phyloP scores from a whole-genome alignment of 2,797 vertebrate species.

The Darevskia mixta region DNA sequence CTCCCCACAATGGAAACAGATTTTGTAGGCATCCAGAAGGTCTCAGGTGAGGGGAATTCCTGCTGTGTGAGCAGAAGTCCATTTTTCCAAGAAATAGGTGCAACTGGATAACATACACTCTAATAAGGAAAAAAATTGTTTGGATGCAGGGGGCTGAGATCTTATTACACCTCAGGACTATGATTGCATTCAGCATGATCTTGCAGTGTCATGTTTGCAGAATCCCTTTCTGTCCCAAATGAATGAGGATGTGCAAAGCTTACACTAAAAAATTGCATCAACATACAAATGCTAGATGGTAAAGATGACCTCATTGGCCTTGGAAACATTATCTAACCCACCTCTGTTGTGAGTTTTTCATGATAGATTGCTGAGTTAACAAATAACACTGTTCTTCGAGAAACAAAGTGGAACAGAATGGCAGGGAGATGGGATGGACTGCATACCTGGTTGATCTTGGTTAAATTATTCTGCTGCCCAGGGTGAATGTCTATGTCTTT shows the following conservation, averaged over 20 bases:
- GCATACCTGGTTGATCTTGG: conserved; percentile 55
- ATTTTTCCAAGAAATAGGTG: no score
- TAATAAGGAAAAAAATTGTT: neutral
- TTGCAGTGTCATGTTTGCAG: conserved; percentile 3
- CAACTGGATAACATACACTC: no score
- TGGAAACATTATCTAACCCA: conserved; percentile 7
- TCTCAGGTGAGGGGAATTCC: no score
- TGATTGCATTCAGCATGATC: neutral
- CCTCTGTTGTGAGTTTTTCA: neutral
- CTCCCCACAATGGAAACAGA: no score
- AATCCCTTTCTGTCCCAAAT: conserved; percentile 1
- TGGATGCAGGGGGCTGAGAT: neutral
- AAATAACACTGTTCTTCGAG: conserved; percentile 22
- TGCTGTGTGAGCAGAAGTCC: no score
- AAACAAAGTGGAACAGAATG: conserved; percentile 51
- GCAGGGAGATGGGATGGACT: conserved; percentile 37
- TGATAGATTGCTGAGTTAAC: neutral
- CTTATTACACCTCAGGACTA: neutral
- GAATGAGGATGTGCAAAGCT: conserved; percentile 40
- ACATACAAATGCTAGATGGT: neutral
- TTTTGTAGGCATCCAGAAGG: no score
- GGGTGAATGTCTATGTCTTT: neutral
- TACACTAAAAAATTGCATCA: neutral
- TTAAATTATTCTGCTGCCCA: neutral
- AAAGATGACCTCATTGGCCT: neutral